Evolutionary conservation across 2,888 invertebrate genomes (phyloP).

Genomic region (Phorcus lineatus): DNA sequence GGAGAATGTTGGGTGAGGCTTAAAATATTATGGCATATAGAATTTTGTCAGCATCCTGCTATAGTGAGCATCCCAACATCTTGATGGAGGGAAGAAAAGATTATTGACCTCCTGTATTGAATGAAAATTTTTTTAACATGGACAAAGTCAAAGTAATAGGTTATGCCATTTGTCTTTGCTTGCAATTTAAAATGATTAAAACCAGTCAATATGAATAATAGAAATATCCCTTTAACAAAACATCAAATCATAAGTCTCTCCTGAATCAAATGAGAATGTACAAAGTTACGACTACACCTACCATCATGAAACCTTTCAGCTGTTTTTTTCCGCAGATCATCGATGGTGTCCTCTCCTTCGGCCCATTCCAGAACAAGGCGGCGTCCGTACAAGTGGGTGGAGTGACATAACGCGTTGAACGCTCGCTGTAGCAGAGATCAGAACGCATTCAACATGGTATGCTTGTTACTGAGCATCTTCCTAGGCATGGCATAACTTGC

Average conservation of each 20-base stretch:
- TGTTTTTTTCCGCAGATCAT: constrained; percentile 89
- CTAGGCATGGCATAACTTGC: not conserved
- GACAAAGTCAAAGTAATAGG: no score
- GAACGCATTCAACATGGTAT: not conserved
- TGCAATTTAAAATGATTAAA: no score
- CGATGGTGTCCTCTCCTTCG: constrained; percentile 83
- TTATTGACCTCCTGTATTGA: no score
- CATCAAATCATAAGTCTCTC: not conserved
- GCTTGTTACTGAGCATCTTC: no score
- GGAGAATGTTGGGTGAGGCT: no score
- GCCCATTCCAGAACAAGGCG: constrained; percentile 98
- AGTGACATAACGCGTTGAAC: constrained; percentile 92
- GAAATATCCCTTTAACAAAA: not conserved
- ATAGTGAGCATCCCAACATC: no score
- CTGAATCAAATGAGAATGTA: not conserved
- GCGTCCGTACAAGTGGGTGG: constrained; percentile 98
- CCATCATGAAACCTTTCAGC: constrained; percentile 78
- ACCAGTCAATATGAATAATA: no score
- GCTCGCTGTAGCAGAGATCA: constrained; percentile 82
- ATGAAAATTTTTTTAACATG: no score
- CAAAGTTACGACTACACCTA: constrained; percentile 32
- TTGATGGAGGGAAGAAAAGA: no score
- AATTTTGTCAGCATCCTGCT: no score
- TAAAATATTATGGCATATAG: no score
- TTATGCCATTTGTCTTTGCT: no score